Base-by-base conservation (phyloP, 2,888 invertebrate species). In the Pristionchus fissidentatus region DNA sequence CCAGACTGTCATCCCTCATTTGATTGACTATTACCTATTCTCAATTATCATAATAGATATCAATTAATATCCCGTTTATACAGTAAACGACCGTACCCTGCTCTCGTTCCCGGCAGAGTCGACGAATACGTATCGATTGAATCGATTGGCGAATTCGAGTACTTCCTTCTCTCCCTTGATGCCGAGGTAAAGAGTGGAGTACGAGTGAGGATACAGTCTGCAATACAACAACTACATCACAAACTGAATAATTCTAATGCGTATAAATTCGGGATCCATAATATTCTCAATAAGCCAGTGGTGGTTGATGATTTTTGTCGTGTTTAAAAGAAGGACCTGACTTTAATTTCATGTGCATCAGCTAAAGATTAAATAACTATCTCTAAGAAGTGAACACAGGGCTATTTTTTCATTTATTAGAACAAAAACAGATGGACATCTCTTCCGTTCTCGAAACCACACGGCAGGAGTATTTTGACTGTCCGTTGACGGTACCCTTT, bases 121-220 rank as follows among this genome's bases (percentile, higher is more conserved):
- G 57, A 83, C 75, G 60, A 83, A 83, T 13, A 75, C 60, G 46
- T 83, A 83, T 73, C 75, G 41, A 77, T 83, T 75, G 83, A 83
- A 83, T 70, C 70, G 38, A 32, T 77, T 41, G 35, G 83, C 52
- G 60, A 83, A 83, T 35, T 49, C 75, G 60, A 83, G 75, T 26
- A 83, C 77, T 19, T 83, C 83, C 41, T 66, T 49, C 35, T 83
- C 83, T 41, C 26, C 38, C 26, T n/a, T 46, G 43, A 83, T 43
- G 22, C 52, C 55, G 26, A 83, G 22, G 38, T 75, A 83, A 43
- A 46, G 52, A 52, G 70, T 49, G 3, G 83, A 55, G 35, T 29
- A 77, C 32, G 83, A 83, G 32, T 83, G 70, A 41, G 83, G 83
- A 60, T 35, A 43, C 26, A 83, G 60, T 60, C 83, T 83, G 55